A percentile compares a stretch with the other conserved stretches of the same genome.
Conservation (phyloP, 2,113 vertebrate species). For the Scolopax mira region DNA sequence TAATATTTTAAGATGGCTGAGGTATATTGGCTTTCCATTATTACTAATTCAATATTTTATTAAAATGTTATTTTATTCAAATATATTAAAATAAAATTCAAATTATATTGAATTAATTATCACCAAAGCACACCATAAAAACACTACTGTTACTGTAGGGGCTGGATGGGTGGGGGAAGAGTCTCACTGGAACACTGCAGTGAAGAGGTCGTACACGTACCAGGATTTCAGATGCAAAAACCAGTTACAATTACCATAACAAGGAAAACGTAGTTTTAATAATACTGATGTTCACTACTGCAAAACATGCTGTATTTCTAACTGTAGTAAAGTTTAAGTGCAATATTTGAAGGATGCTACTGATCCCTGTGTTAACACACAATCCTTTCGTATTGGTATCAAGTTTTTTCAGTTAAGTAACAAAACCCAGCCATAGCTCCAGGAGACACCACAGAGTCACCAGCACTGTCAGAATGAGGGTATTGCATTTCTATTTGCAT, state of each 20-base stretch:
- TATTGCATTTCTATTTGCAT: not conserved
- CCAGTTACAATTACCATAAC: not conserved
- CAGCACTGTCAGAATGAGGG: not conserved
- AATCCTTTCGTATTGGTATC: not conserved
- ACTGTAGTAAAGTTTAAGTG: not conserved
- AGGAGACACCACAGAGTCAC: not conserved
- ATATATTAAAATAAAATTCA: not conserved
- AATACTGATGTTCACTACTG: not conserved
- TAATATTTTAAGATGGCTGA: not conserved
- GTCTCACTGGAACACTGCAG: not conserved
- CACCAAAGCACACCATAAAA: not conserved
- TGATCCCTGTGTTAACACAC: not conserved
- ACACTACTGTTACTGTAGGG: fast-evolving
- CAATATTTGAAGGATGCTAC: not conserved
- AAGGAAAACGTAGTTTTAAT: not conserved
- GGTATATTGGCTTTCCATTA: not conserved
- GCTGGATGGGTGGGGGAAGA: not conserved
- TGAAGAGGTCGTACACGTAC: not conserved
- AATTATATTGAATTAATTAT: not conserved
- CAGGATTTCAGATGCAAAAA: not conserved
- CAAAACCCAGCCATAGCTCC: not conserved
- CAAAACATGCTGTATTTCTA: not conserved
- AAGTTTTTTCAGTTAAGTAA: not conserved
- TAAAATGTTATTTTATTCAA: not conserved
- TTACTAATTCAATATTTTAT: not conserved